Base-by-base conservation (phyloP, 2,113 vertebrate species). In the Salvator merianae region DNA sequence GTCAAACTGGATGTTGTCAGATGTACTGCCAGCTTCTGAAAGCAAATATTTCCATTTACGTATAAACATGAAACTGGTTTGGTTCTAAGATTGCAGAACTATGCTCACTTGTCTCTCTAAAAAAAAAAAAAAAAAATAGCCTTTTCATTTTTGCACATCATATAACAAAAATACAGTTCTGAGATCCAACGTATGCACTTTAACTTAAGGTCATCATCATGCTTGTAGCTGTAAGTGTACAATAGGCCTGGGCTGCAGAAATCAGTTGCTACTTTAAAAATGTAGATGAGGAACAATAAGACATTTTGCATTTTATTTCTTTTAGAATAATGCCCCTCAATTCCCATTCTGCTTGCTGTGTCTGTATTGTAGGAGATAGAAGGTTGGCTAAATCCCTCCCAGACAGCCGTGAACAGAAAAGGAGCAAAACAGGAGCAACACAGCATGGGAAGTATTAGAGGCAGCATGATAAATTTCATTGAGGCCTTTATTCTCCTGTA, bases 401-500 rank as follows among this genome's bases (percentile, higher is more conserved):
- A 92, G 77, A 85, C 83, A 84, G 78, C 86, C 89, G 81, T 88
- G 88, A 65, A 84, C 81, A 91, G 85, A 59, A 85, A 18, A 88
- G 16, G 69, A 87, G 89, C 40, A 76, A 66, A n/a, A 85, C 14
- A 89, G 10, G 63, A 86, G 90, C 53, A 80, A 78, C 2, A 77
- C 69, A 88, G 69, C 75, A 34, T 78, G 87, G 79, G 47, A 5
- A 80, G 84, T 7, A 91, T 91, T 84, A 93, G 84, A 86, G 77
- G 34, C 86, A 82, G 87, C 86, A 86, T 88, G 88, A 85, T 47
- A 84, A 88, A 90, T 83, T 79, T 86, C 88, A 80, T 84, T 55
- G 69, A 92, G 68, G 47, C 62, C 84, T 93, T 91, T 91, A 26
- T 89, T 91, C 93, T 92, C 86, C 87, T 77, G 84, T 75, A 83